Base-by-base conservation (phyloP, 2,113 vertebrate species). In the Antechinus stuartii region DNA sequence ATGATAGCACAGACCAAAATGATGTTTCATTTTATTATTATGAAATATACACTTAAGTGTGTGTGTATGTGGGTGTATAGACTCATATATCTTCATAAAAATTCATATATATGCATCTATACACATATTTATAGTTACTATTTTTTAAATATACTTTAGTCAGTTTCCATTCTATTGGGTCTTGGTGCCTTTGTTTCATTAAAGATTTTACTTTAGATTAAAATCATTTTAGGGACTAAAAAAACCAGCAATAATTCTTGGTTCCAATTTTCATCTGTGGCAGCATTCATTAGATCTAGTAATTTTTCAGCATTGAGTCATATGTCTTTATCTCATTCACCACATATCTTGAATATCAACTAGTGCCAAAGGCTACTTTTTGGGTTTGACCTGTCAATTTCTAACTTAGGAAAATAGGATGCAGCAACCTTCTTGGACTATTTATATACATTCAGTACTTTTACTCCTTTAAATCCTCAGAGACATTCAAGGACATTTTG, bases 321-420 rank as follows among this genome's bases (percentile, higher is more conserved):
- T 27, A 26, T 94, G 16, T 96, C 61, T 90, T 97, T 91, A 94
- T 57, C 96, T 97, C n/a, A 84, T 84, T 42, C 91, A 95, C 96
- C 96, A 96, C 89, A 90, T 55, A 97, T 90, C 91, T 94, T 95
- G 97, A 97, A 97, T 98, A 95, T 94, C 95, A 98, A 93, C 92
- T 54, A 98, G 94, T 0, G 6, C 97, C 96, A 90, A 96, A 91
- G 97, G 96, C 97, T 98, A 97, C 93, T 97, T 96, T 89, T 91
- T 53, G 97, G 91, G 76, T 97, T 97, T 98, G 93, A 97, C 97
- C 94, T 96, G 97, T 98, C 97, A 97, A 93, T 95, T 97, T 97
- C 97, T 97, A 97, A 98, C 97, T 97, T 16, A 61, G 94, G 97
- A 96, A 98, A 98, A 97, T 93, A 95, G 95, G 93, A 98, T 96